Base-by-base conservation (phyloP, 1,140 invertebrate genomes). In the Akabosia matsudoensis region DNA sequence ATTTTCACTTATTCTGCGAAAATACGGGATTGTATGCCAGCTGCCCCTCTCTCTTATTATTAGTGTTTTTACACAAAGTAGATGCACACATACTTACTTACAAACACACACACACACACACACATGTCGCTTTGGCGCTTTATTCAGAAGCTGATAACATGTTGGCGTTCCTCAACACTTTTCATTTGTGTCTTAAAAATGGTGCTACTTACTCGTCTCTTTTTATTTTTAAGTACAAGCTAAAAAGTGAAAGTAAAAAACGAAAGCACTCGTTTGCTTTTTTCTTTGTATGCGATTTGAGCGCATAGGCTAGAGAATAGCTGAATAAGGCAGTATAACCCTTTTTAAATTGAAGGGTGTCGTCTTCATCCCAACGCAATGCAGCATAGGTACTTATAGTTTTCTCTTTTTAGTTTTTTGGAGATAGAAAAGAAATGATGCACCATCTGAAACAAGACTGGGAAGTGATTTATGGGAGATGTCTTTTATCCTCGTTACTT, bases 371-470 rank as follows among this genome's bases (percentile, higher is more conserved):
- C n/a, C n/a, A n/a, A n/a, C n/a, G n/a, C n/a, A n/a, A n/a, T n/a
- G n/a, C n/a, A n/a, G n/a, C n/a, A n/a, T n/a, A n/a, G 37, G 18
- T 45, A 45, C 37, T 45, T 45, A 10, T 18, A 7, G 7, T 45
- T 45, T 45, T 45, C 18, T 45, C 37, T 45, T 18, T 45, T 45
- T 45, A 45, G n/a, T 45, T 56, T 56, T 56, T 13, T n/a, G 24
- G n/a, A 56, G n/a, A 56, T 16, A 22, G 7, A 24, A 56, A 56
- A 18, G 37, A 22, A 56, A 56, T 13, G 4, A 22, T 56, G 54
- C 54, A 22, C 54, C 54, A 56, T 13, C 54, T 56, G 54, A 56
- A 56, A 56, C 54, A 56, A 56, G 54, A 56, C 54, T 56, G n/a
- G 54, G 18, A 18, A 45, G 24, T 56, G 54, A 56, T 56, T 56